A percentile compares a stretch with the other conserved stretches of the same genome.
phyloP scores from a whole-genome alignment of 2,797 vertebrate species.

The Hafferia zeledoni region DNA sequence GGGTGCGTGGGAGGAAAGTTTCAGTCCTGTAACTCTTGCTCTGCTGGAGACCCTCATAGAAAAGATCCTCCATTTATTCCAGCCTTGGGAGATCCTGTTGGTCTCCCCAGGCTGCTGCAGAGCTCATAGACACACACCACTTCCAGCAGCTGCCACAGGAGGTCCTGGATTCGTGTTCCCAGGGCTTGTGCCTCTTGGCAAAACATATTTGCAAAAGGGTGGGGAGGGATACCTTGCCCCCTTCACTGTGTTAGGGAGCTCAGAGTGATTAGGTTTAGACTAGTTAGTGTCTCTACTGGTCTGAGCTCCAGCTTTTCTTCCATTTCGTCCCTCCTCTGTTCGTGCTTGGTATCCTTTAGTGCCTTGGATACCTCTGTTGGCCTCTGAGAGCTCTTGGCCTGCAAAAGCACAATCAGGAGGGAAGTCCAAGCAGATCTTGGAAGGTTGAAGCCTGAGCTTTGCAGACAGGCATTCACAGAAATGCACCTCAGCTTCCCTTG shows the following conservation, averaged over 20 bases:
- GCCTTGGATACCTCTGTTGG: not conserved
- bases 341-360: not conserved
- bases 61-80: not conserved
- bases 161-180: not conserved
- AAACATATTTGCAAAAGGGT: not conserved
- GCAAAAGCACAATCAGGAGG: not conserved
- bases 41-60: not conserved
- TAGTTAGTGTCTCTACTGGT: not conserved
- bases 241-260: not conserved
- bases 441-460: not conserved
- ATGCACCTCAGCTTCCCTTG: not conserved
- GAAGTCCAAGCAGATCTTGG: not conserved
- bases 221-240: not conserved
- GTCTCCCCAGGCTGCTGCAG: not conserved
- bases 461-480: not conserved
- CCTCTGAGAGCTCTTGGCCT: not conserved
- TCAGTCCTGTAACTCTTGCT: slow-evolving; percentile 26
- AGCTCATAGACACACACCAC: not conserved
- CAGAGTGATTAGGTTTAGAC: not conserved
- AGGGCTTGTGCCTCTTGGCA: not conserved
- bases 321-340: not conserved
- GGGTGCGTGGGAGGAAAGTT: not conserved
- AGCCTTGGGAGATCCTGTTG: not conserved
- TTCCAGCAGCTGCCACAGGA: not conserved
- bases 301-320: not conserved